Conservation (phyloP, 2,113 vertebrate genomes). For the Myotis lucifugus region DNA sequence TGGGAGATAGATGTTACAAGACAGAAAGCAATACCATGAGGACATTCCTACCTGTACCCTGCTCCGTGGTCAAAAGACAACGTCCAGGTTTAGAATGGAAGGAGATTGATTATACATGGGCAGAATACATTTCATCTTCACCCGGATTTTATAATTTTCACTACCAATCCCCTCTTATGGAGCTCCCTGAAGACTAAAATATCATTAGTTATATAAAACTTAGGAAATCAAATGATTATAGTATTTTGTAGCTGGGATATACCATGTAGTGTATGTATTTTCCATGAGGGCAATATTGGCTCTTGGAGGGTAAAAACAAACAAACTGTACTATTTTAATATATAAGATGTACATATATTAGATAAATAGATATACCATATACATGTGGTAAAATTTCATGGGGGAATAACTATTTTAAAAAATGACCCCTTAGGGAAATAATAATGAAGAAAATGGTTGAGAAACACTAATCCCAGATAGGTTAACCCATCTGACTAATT, state of each 20-base stretch:
- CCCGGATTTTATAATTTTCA: neutral
- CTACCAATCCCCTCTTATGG: neutral
- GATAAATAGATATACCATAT: neutral
- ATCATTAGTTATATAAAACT: neutral
- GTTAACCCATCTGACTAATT: neutral
- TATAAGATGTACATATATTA: neutral
- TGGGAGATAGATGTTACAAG: neutral
- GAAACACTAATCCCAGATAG: neutral
- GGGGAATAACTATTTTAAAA: no score
- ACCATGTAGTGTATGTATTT: neutral
- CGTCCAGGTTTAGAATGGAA: neutral
- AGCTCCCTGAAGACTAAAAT: neutral
- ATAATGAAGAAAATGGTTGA: neutral
- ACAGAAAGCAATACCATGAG: neutral
- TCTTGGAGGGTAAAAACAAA: neutral
- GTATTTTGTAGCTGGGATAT: neutral
- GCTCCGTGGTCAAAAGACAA: neutral
- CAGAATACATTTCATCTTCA: neutral
- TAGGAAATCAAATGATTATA: conserved; percentile 30
- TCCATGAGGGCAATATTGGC: neutral
- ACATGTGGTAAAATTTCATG: neutral
- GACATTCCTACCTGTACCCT: neutral
- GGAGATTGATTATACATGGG: neutral
- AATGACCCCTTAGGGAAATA: neutral
- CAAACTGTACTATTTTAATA: neutral